A percentile compares a stretch with the other conserved stretches of the same genome.
phyloP scores from a whole-genome alignment of 2,797 vertebrate species.

The Phalanger gymnotis region DNA sequence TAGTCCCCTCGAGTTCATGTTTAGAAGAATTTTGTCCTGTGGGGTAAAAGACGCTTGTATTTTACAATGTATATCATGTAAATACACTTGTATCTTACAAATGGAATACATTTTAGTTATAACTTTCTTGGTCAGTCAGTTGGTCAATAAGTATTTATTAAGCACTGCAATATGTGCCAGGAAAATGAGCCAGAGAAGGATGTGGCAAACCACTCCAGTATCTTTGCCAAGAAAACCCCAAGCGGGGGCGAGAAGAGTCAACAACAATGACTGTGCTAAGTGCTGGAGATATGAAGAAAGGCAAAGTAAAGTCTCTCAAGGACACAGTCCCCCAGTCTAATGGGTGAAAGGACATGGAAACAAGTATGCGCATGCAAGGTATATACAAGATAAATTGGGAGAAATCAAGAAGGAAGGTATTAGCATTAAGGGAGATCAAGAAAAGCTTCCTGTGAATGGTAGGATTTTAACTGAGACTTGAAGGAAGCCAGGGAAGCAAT shows the following conservation, averaged over 20 bases:
- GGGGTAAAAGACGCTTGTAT: background rate
- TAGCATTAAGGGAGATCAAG: background rate
- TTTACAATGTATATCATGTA: too few relatives aligned
- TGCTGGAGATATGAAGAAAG: background rate
- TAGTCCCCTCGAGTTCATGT: slow-evolving; percentile 34
- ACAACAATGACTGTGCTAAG: background rate
- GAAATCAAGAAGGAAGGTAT: background rate
- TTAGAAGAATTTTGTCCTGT: background rate
- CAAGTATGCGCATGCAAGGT: background rate
- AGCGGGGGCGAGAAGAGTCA: background rate
- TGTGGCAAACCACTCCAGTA: background rate
- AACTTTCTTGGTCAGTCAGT: background rate
- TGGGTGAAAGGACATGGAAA: background rate
- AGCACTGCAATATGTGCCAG: background rate
- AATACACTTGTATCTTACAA: too few relatives aligned
- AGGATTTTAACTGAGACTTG: background rate
- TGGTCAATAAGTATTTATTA: background rate
- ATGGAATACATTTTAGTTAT: slow-evolving; percentile 30
- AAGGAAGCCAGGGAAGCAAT: background rate
- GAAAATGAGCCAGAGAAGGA: background rate
- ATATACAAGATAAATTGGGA: background rate
- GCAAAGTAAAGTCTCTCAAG: background rate
- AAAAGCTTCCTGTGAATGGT: background rate
- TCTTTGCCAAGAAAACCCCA: background rate
- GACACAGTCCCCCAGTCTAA: background rate